phyloP scores from a whole-genome alignment of 2,888 invertebrate species.

The Cremastinae sp. region DNA sequence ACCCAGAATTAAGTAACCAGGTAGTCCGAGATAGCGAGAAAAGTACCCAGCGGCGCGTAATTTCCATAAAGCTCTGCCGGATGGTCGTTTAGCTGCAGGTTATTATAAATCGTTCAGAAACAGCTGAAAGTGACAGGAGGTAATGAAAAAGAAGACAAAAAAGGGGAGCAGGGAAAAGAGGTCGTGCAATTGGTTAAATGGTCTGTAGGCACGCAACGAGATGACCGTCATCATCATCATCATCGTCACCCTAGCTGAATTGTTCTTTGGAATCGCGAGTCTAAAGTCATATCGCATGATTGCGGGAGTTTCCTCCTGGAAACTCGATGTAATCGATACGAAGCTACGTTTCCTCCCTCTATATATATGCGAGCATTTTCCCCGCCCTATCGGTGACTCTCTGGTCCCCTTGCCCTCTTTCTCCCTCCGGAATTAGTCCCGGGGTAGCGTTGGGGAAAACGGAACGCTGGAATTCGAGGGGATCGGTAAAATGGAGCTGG shows the following conservation, averaged over 20 bases:
- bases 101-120: conserved; percentile 27
- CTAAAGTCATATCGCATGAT: conserved; percentile 46
- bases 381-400: conserved; percentile 34
- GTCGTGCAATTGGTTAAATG: conserved; percentile 27
- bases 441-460: conserved; percentile 17
- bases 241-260: conserved; percentile 1
- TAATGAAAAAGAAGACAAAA: neutral
- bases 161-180: conserved; percentile 2
- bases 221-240: conserved; percentile 22
- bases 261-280: conserved; percentile 45
- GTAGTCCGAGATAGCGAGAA: neutral
- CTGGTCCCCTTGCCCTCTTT: conserved; percentile 22
- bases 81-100: neutral
- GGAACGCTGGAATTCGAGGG: conserved; percentile 16
- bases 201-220: conserved; percentile 49
- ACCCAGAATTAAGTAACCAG: neutral
- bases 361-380: conserved; percentile 24
- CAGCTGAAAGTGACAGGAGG: neutral
- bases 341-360: conserved; percentile 52
- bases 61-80: conserved; percentile 2
- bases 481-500: conserved; percentile 44
- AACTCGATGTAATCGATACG: conserved; percentile 68
- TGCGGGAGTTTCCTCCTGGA: conserved; percentile 57
- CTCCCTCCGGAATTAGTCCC: conserved; percentile 9
- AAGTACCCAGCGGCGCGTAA: neutral